Evolutionary conservation across 2,113 vertebrate genomes (phyloP), one percentile per base, ranked within the genome.

Genomic region (Cepphus grylle): DNA sequence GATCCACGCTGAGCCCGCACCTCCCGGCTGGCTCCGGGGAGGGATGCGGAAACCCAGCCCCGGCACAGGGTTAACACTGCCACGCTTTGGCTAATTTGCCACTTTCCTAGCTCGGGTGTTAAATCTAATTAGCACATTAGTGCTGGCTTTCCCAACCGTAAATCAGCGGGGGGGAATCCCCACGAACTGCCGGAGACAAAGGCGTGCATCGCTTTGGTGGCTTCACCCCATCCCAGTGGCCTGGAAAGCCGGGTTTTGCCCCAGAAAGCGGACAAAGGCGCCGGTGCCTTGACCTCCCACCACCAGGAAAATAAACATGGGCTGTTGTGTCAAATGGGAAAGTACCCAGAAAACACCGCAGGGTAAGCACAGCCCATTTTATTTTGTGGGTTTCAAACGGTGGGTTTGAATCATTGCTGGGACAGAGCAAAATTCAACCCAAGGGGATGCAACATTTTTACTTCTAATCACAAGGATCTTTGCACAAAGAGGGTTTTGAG

Each of bases 41-140:
- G 27, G 34, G 53, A 17, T 40, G 81, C 83, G n/a, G 27, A 58
- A 67, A 22, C 50, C 22, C 72, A 5, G 26, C 13, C 82, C 77
- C 9, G 0, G 2, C 1, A 2, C 0, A 8, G 81, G 58, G 42
- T 76, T 90, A 85, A 67, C 47, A 0, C 55, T 9, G 9, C 0
- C 3, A 29, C 1, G 22, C 70, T 87, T 40, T 29, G 84, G 40
- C 25, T 94, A 78, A 96, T 91, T 85, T 95, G 88, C 69, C 91
- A 21, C 65, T 38, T 88, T 95, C 65, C 77, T 69, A 94, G 72
- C 66, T 43, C 0, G 58, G 88, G 83, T 93, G 84, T 90, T 90
- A 96, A 94, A 93, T 88, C 93, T 88, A 85, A 95, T 96, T 94
- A 90, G 83, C 88, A 53, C 52, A 3, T 95, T 88, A 91, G 67